These are phyloP conservation scores for Calliphora vicina DNA, from an alignment of 1,140 invertebrate genomes.

Conservation along the genomic window DNA sequence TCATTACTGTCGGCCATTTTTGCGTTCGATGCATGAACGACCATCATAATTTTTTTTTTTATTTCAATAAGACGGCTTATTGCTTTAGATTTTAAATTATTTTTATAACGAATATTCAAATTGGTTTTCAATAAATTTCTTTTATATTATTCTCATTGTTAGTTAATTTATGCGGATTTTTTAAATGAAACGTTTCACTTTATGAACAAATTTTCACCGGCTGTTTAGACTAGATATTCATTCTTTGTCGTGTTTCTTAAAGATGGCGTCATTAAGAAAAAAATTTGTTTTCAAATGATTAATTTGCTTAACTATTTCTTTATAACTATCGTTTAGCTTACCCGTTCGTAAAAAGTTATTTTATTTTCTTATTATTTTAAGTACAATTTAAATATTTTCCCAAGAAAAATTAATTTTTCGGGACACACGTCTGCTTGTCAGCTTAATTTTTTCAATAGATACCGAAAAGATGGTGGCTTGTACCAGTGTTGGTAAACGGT, in stretches of 20 bases:
- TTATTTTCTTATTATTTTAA: background rate
- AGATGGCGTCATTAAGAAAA: constrained; percentile 7
- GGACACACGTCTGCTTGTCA: constrained; percentile 2
- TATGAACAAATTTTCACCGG: background rate
- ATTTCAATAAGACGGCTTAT: no score
- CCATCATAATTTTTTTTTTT: no score
- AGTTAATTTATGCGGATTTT: no score
- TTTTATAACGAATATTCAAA: no score
- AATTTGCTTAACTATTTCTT: background rate
- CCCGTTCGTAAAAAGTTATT: background rate
- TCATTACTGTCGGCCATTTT: background rate
- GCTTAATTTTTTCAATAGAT: constrained; percentile 21
- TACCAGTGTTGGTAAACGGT: background rate
- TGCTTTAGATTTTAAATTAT: no score
- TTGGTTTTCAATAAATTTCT: no score
- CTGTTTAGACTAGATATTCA: background rate
- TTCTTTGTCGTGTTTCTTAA: background rate
- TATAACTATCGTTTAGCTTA: background rate
- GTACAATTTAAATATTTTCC: background rate
- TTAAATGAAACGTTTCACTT: background rate
- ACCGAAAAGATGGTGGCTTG: constrained; percentile 14
- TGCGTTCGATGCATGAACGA: background rate
- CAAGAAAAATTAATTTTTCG: background rate
- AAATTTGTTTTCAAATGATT: background rate
- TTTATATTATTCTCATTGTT: no score